Conservation (phyloP, 2,797 vertebrate genomes). For the Apodemus agrarius region DNA sequence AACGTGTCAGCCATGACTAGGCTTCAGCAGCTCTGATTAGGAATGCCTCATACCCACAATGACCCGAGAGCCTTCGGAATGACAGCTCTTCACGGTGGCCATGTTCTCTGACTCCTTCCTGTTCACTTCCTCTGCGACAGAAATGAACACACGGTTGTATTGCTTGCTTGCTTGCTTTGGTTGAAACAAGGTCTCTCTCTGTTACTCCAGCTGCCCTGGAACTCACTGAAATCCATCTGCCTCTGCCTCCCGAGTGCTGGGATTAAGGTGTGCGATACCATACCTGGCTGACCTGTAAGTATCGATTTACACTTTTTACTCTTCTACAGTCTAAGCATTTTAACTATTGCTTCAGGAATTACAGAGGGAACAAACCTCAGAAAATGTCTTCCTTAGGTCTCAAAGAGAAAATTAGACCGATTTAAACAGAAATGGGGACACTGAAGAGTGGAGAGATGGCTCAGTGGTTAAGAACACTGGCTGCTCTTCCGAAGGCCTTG, state of each 20-base stretch:
- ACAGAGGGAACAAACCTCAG: neutral
- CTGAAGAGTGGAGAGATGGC: neutral
- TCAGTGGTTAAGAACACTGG: neutral
- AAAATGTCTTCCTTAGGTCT: neutral
- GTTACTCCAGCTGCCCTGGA: neutral
- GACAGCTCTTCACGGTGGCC: neutral
- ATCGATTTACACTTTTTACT: neutral
- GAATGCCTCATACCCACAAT: neutral
- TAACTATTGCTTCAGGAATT: neutral
- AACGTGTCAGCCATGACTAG: neutral
- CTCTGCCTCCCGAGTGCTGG: neutral
- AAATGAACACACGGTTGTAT: neutral
- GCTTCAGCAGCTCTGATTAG: neutral
- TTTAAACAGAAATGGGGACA: neutral
- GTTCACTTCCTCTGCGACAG: neutral
- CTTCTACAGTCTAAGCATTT: neutral
- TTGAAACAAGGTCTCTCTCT: neutral
- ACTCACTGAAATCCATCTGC: neutral
- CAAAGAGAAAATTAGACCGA: neutral
- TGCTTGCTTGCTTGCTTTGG: neutral
- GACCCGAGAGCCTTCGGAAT: neutral
- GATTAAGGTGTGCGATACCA: neutral
- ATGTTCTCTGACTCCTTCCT: neutral
- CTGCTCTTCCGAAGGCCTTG: neutral
- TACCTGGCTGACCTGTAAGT: too few species aligned